These are phyloP conservation scores for Solea solea DNA, from an alignment of 2,113 vertebrate species.

Conservation along the genomic window DNA sequence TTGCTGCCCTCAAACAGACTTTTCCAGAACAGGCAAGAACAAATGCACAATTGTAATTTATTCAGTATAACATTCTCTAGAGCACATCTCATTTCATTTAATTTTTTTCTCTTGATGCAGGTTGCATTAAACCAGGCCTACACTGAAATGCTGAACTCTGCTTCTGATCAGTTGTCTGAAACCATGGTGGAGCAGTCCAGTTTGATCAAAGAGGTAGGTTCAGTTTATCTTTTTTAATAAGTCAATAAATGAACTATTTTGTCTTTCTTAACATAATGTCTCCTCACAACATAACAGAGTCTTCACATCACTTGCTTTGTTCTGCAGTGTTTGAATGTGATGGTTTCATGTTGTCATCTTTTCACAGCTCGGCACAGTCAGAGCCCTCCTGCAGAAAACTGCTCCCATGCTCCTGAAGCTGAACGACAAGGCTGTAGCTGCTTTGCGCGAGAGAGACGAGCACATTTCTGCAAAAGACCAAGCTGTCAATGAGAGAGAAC, in stretches of 20 bases:
- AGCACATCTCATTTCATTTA: conserved; percentile 12
- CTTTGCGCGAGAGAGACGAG: conserved; percentile 72
- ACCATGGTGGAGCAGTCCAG: conserved; percentile 78
- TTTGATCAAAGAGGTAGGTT: conserved; percentile 78
- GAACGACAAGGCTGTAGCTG: conserved; percentile 73
- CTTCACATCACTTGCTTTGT: neutral
- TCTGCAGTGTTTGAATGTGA: neutral
- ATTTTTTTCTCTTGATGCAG: conserved; percentile 45
- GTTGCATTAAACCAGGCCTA: conserved; percentile 68
- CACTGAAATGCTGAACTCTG: conserved; percentile 52
- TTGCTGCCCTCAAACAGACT: conserved; percentile 74
- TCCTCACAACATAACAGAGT: too few relatives aligned
- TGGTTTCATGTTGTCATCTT: neutral
- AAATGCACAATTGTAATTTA: neutral
- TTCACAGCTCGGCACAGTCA: conserved; percentile 78
- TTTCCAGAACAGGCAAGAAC: conserved; percentile 75
- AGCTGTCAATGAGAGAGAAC: conserved; percentile 72
- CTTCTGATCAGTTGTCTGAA: conserved; percentile 59
- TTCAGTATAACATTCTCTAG: neutral
- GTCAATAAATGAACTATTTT: too few relatives aligned
- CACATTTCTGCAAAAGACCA: conserved; percentile 69
- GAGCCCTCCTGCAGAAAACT: conserved; percentile 72
- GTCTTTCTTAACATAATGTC: too few relatives aligned
- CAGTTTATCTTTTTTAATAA: neutral
- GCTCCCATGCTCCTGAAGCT: conserved; percentile 74